Base-by-base conservation (phyloP, 2,113 vertebrate genomes). In the Misgurnus mizolepis region DNA sequence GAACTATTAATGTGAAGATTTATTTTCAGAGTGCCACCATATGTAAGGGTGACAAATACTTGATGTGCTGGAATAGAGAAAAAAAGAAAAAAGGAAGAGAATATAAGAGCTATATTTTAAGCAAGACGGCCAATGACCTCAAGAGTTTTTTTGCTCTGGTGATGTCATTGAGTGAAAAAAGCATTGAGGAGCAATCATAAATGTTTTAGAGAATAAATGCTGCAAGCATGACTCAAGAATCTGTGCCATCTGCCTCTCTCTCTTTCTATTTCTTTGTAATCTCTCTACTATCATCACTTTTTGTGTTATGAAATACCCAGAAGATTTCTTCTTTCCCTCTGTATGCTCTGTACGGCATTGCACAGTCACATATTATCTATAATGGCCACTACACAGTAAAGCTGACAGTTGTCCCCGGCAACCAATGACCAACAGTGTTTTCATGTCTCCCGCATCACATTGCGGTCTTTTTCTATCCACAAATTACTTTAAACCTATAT, bases 1-100 rank as follows among this genome's bases (percentile, higher is more conserved):
- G 92, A 87, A 68, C 86, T 91, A 88, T 93, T 91, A 56, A 92
- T 55, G 39, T 90, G 85, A 80, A 93, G 87, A 82, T 91, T 89
- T 80, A 94, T 88, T 86, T 93, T 93, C 85, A 94, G 80, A 14
- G 55, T 88, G 34, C 82, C 84, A 0, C 87, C 89, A 0, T 84
- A 65, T 0, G 82, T 73, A 49, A 91, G 22, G 0, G 8, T 72
- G 55, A 47, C 0, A 82, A 92, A 93, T 47, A 81, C 72, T 15
- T 83, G 84, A 80, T 91, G 88, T 77, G 86, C 93, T 94, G 67
- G 11, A 75, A 41, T 1, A 45, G 40, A 55, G 17, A 7, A 80
- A 49, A 27, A 41, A 68, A 50, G 50, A 34, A 47, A 61, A 15
- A 2, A 65, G 27, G 3, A 9, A n/a, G 39, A 34, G n/a, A 22